Conservation (phyloP, 1,140 invertebrate genomes). For the Ostrea edulis region DNA sequence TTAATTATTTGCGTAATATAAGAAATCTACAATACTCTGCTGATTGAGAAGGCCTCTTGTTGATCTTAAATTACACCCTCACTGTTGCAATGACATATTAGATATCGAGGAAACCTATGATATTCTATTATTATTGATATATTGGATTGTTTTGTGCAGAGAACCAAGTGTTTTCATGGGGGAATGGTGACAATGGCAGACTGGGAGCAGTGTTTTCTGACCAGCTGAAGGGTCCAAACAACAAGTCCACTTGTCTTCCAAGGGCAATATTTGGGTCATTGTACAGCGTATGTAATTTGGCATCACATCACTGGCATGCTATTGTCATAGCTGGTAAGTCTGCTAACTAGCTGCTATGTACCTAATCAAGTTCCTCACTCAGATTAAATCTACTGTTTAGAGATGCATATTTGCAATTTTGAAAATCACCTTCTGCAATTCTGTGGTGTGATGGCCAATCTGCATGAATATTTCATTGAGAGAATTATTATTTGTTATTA, state of each 20-base stretch:
- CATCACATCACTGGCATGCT: slow-evolving; percentile 75
- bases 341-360: slow-evolving; percentile 33
- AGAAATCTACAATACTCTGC: too few species aligned
- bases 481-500: background rate
- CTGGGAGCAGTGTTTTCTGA: slow-evolving; percentile 72
- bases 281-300: slow-evolving; percentile 74
- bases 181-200: slow-evolving; percentile 77
- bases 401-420: background rate
- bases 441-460: background rate
- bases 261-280: slow-evolving; percentile 78
- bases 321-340: slow-evolving; percentile 77
- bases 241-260: slow-evolving; percentile 70
- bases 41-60: too few species aligned
- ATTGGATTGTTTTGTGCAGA: slow-evolving; percentile 68
- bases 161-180: slow-evolving; percentile 78
- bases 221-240: slow-evolving; percentile 67
- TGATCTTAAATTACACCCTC: too few species aligned
- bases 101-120: too few species aligned
- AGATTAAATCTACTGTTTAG: background rate
- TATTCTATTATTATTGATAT: too few species aligned
- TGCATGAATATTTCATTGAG: background rate
- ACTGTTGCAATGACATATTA: too few species aligned
- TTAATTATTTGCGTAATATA: too few species aligned
- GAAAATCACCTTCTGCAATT: background rate
- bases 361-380: slow-evolving; percentile 23